These are phyloP conservation scores for Brachyalestes nurse DNA, from an alignment of 2,797 vertebrate genomes.

Conservation along the genomic window DNA sequence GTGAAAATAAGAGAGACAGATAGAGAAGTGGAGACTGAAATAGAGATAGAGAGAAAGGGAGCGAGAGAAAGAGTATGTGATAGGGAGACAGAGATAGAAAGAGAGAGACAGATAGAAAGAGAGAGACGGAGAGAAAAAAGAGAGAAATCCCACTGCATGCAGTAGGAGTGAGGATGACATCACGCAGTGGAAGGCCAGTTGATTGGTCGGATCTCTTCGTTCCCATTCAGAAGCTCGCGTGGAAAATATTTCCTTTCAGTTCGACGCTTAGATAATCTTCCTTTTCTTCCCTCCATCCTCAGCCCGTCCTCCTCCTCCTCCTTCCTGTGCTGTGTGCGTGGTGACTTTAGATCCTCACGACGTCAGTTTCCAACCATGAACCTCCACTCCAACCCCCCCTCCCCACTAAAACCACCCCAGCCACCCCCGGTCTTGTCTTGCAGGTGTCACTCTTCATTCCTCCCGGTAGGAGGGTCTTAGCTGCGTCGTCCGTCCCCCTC, in stretches of 20 bases:
- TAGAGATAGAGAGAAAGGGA: not conserved
- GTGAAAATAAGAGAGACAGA: too few species aligned
- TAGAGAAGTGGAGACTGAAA: too few species aligned
- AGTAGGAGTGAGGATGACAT: too few species aligned
- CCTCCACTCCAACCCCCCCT: not conserved
- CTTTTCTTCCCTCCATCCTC: not conserved
- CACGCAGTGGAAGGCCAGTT: too few species aligned
- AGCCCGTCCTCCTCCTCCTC: not conserved
- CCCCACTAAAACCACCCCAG: not conserved
- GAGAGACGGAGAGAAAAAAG: too few species aligned
- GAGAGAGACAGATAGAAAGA: too few species aligned
- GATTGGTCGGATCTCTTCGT: not conserved
- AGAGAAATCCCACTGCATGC: too few species aligned
- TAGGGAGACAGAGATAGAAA: too few species aligned
- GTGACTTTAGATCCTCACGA: constrained; percentile 27
- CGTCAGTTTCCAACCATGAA: constrained; percentile 18
- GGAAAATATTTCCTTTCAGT: not conserved
- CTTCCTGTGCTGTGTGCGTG: not conserved
- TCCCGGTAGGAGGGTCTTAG: constrained; percentile 96
- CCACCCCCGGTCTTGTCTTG: constrained; percentile 59
- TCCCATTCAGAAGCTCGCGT: not conserved
- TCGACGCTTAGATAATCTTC: not conserved
- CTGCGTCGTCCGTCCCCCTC: constrained; percentile 68
- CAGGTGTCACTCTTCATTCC: constrained; percentile 87
- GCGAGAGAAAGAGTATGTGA: too few species aligned